Percentiles rank a stretch among this genome's conserved stretches.
Conservation (phyloP, 1,140 invertebrate genomes). For the Panonychus citri region DNA sequence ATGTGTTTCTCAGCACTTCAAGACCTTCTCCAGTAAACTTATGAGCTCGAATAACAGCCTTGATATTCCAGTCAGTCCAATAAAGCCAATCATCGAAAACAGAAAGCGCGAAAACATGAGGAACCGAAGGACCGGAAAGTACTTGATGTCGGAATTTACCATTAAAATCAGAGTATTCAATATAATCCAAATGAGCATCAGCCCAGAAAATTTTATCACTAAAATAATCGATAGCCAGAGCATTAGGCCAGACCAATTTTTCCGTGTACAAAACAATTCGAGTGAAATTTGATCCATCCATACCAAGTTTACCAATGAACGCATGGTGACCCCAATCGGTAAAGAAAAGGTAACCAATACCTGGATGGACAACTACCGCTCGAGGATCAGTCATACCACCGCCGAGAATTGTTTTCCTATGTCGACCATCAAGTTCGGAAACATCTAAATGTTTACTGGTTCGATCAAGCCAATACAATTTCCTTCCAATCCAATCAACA, state of each 20-base stretch:
- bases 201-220: slow-evolving; percentile 85
- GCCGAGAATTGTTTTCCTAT: slow-evolving; percentile 58
- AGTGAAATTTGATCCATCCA: slow-evolving; percentile 82
- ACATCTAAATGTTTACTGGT: slow-evolving; percentile 83
- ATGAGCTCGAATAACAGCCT: slow-evolving; percentile 40
- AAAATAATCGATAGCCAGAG: slow-evolving; percentile 86
- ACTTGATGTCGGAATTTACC: slow-evolving; percentile 59
- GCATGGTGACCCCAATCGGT: slow-evolving; percentile 86
- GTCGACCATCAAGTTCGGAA: slow-evolving; percentile 67
- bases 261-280: slow-evolving; percentile 71
- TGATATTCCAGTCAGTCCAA: slow-evolving; percentile 96
- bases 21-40: slow-evolving; percentile 24
- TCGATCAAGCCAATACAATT: slow-evolving; percentile 91
- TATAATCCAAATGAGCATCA: slow-evolving; percentile 93
- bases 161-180: slow-evolving; percentile 72
- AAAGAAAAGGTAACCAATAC: slow-evolving; percentile 69
- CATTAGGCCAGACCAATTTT: slow-evolving; percentile 94
- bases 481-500: slow-evolving; percentile 85
- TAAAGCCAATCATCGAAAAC: slow-evolving; percentile 83
- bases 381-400: slow-evolving; percentile 64
- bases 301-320: slow-evolving; percentile 87
- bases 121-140: slow-evolving; percentile 47
- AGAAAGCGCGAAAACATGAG: slow-evolving; percentile 78
- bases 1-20: slow-evolving; percentile 50
- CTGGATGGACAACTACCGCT: slow-evolving; percentile 80